Conservation (phyloP, 2,113 vertebrate genomes). For the Psophia crepitans region DNA sequence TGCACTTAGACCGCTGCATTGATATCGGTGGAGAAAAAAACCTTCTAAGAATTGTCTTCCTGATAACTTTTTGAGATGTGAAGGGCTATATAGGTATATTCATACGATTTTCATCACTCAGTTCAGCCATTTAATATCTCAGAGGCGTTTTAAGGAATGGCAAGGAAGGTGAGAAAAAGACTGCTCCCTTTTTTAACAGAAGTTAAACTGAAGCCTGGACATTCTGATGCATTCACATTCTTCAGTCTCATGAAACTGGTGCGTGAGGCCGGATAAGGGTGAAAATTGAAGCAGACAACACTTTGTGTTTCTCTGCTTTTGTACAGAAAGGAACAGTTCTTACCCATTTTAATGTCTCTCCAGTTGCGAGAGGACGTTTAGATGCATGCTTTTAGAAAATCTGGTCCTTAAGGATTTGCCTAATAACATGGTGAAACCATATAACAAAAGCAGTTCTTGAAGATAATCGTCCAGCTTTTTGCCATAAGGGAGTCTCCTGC, state of each 20-base stretch:
- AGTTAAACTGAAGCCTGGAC: not conserved
- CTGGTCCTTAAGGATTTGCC: not conserved
- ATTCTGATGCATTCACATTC: not conserved
- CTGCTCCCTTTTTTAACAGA: not conserved
- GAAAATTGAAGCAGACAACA: not conserved
- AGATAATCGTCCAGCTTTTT: not conserved
- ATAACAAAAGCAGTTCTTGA: not conserved
- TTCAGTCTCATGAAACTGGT: not conserved
- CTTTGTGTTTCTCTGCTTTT: not conserved
- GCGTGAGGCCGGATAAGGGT: not conserved
- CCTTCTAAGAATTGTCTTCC: not conserved
- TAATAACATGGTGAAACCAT: not conserved
- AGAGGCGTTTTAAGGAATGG: not conserved
- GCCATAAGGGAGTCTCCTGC: not conserved
- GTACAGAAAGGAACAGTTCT: not conserved
- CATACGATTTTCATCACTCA: fast-evolving
- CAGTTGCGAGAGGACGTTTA: not conserved
- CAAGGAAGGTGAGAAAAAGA: fast-evolving
- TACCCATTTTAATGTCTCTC: not conserved
- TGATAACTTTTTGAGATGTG: not conserved
- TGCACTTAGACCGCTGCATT: no score
- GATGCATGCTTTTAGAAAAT: not conserved
- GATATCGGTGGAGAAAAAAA: not conserved
- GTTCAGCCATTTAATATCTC: not conserved
- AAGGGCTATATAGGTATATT: not conserved